These are phyloP conservation scores for Cettia cetti DNA, from an alignment of 2,113 vertebrate genomes.

Conservation along the genomic window DNA sequence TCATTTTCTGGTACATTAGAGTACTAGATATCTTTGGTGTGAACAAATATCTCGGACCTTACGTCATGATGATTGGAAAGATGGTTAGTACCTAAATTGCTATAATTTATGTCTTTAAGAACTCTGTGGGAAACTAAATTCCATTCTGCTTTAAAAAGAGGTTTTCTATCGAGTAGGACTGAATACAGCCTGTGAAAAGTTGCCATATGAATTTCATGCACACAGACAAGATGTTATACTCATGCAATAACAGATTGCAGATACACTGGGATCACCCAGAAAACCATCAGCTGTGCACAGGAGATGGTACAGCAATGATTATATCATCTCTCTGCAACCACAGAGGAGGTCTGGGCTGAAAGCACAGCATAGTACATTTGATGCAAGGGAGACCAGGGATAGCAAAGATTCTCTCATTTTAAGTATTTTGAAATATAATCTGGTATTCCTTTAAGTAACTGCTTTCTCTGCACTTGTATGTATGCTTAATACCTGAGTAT, in stretches of 20 bases:
- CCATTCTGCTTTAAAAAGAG: background rate
- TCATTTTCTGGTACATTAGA: conserved; percentile 99
- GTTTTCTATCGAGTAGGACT: background rate
- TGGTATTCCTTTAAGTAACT: background rate
- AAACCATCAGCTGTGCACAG: background rate
- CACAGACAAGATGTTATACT: background rate
- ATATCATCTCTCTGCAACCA: background rate
- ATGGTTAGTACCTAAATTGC: conserved; percentile 80
- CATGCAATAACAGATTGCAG: background rate
- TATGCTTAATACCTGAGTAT: background rate
- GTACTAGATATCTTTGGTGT: conserved; percentile 98
- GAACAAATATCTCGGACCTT: conserved; percentile 97
- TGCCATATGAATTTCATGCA: background rate
- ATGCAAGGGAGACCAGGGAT: background rate
- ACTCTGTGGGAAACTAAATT: background rate
- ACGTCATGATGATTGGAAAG: conserved; percentile 99
- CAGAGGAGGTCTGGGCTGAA: background rate
- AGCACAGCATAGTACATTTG: background rate
- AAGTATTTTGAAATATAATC: background rate
- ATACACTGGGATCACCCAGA: background rate
- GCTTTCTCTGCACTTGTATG: background rate
- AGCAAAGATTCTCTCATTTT: background rate
- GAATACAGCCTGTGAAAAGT: background rate
- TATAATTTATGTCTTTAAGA: background rate
- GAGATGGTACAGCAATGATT: background rate